Evolutionary conservation across 2,797 vertebrate genomes (phyloP), one percentile per base, ranked within the genome.

Genomic region (Eurystomus glaucurus): DNA sequence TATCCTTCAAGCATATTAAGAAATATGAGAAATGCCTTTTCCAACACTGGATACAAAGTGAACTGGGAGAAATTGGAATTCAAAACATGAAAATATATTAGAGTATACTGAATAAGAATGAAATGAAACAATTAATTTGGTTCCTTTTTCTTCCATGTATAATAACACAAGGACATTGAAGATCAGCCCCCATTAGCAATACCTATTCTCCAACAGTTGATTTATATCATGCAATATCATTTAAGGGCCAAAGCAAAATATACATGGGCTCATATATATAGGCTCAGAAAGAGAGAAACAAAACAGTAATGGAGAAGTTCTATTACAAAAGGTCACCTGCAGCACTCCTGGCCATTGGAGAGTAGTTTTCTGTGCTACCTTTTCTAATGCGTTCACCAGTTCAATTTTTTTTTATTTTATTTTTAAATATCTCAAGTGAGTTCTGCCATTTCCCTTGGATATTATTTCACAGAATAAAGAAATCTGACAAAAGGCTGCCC

Each of bases 111-210:
- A 84, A 83, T 89, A 89, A 85, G 96, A 96, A 60, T 60, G 91
- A 96, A 96, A 96, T 93, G 89, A 95, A 96, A 92, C 89, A 84
- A 95, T 91, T 96, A 93, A 96, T 95, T 93, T 78, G 4, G 22
- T 92, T 85, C 65, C 77, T 52, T 89, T 89, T 94, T 64, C 81
- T 93, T 81, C 79, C 8, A 0, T 45, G 33, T 95, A 26, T 92
- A 78, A 90, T 93, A 81, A 85, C 78, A 87, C 82, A 95, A 85
- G 62, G 72, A 85, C 88, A 79, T 21, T 91, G 50, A 93, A 92
- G 75, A 93, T 90, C 68, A 94, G 55, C 9, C 33, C 57, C 66
- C 72, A 80, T 74, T 91, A 95, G 77, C 66, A 85, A 75, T 79
- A 54, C 50, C 66, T 72, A 2, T 94, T 93, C 74, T 88, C 52